Conservation (phyloP, 1,140 invertebrate species). For the Drosophila serrata region DNA sequence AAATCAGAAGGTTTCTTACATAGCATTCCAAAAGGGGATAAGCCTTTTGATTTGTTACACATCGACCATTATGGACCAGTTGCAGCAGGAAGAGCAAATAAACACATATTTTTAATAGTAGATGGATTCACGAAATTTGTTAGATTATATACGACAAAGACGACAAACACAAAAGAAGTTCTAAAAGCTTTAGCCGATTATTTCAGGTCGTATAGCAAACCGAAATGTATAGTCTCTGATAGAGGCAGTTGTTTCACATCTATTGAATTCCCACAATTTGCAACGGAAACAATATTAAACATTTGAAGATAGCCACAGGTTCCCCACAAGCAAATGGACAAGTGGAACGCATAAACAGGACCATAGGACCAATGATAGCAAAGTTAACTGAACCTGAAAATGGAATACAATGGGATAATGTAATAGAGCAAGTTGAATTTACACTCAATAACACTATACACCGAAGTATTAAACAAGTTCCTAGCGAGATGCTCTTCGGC, state of each 20-base stretch:
- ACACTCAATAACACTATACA: not conserved
- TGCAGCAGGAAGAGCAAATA: too few species aligned
- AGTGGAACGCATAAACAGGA: too few species aligned
- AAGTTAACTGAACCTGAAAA: too few species aligned
- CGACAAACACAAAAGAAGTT: not conserved
- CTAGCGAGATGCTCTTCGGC: not conserved
- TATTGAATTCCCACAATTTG: too few species aligned
- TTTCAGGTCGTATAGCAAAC: not conserved
- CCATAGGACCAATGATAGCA: too few species aligned
- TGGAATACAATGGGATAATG: too few species aligned
- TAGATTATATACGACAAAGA: not conserved
- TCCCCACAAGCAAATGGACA: too few species aligned
- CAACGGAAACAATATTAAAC: too few species aligned
- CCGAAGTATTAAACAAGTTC: not conserved
- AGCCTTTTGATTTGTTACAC: not conserved
- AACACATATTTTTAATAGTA: not conserved
- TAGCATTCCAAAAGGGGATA: conserved; percentile 57
- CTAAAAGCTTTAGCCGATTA: too few species aligned
- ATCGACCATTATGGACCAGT: not conserved
- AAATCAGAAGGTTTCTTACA: conserved; percentile 69
- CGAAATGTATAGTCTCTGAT: too few species aligned
- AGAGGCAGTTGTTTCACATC: not conserved
- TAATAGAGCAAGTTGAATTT: too few species aligned
- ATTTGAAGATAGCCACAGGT: too few species aligned
- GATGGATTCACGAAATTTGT: not conserved